phyloP scores from a whole-genome alignment of 2,888 invertebrate species.

The Leucania comma region DNA sequence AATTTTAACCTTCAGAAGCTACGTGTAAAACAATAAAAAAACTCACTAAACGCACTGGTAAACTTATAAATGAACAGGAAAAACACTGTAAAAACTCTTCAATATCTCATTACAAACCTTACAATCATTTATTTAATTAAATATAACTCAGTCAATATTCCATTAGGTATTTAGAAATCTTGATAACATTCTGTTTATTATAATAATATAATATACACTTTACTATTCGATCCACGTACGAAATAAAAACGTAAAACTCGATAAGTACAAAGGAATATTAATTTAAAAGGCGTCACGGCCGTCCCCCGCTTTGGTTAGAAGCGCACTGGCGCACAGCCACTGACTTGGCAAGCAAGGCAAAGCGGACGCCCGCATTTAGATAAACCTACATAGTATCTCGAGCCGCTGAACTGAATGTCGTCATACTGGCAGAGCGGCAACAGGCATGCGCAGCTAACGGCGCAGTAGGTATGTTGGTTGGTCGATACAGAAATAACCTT shows the following conservation, averaged over 20 bases:
- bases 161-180: not conserved
- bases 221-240: conserved; percentile 5
- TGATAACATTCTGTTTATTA: conserved; percentile 3
- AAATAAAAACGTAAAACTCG: conserved; percentile 17
- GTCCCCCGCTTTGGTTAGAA: not conserved
- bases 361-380: conserved; percentile 10
- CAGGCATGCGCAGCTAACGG: conserved; percentile 52
- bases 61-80: conserved; percentile 4
- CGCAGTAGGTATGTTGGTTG: conserved; percentile 33
- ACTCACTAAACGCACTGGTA: conserved; percentile 2
- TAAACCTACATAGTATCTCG: not conserved
- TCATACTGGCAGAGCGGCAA: conserved; percentile 25
- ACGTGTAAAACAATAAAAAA: conserved; percentile 21
- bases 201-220: not conserved
- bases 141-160: not conserved
- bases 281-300: conserved; percentile 27
- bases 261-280: not conserved
- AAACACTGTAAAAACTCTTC: conserved; percentile 17
- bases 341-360: not conserved
- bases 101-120: conserved; percentile 8
- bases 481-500: conserved; percentile 59
- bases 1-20: not conserved
- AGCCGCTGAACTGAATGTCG: conserved; percentile 32
- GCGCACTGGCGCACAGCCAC: conserved; percentile 17
- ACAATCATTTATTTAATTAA: conserved; percentile 3